Percentiles rank a stretch among this genome's conserved stretches.
These are phyloP conservation scores for Nycticebus coucang DNA, from an alignment of 2,113 vertebrate genomes.

Conservation along the genomic window DNA sequence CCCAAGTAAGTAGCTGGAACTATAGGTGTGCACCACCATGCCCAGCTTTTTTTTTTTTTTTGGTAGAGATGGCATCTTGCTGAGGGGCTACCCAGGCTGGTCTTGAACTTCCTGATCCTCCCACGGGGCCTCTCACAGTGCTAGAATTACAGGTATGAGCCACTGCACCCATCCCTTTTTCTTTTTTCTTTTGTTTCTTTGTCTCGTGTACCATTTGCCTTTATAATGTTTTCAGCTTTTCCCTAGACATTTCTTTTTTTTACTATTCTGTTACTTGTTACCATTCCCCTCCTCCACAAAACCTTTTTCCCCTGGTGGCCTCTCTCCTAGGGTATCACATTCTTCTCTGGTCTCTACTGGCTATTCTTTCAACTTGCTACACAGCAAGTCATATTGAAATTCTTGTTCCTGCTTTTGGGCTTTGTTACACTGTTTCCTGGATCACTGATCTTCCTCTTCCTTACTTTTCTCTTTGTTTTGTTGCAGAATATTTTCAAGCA, in stretches of 20 bases:
- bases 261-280: background rate
- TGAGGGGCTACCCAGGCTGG: too few species aligned
- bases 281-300: background rate
- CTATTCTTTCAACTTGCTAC: background rate
- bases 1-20: too few species aligned
- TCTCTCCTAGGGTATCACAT: background rate
- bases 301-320: background rate
- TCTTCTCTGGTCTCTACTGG: background rate
- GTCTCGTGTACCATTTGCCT: background rate
- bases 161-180: background rate
- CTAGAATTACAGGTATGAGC: too few species aligned
- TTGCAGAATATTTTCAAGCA: slow-evolving; percentile 28
- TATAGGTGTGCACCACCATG: too few species aligned
- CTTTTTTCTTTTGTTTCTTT: background rate
- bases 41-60: too few species aligned
- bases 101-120: too few species aligned
- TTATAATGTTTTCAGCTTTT: background rate
- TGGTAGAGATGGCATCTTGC: too few species aligned
- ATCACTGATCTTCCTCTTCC: background rate
- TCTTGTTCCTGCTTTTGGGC: slow-evolving; percentile 30
- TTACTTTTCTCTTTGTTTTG: slow-evolving; percentile 20
- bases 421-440: slow-evolving; percentile 12
- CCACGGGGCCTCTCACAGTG: too few species aligned
- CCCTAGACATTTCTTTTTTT: background rate
- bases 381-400: background rate